Evolutionary conservation across 1,140 invertebrate genomes (phyloP), one percentile per base, ranked within the genome.

Genomic region (Sminthurides bifidus): DNA sequence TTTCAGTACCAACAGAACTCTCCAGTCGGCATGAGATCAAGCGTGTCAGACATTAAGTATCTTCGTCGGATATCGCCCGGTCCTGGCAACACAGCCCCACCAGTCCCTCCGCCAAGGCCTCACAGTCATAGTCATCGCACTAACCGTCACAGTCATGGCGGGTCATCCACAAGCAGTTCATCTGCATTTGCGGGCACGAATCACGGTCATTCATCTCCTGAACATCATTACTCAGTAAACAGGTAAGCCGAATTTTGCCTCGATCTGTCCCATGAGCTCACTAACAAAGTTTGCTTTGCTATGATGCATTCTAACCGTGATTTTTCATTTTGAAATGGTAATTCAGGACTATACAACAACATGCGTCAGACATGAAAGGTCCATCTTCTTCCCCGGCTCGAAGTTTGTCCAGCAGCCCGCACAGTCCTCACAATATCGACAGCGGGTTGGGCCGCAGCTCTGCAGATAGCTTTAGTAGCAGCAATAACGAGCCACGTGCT

Each of bases 381-480:
- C 58, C 37, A 48, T 48, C 44, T 12, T 48, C 44, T 48, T 48
- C 44, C 12, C 44, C 44, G 12, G 44, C 21, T 10, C 41, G 58
- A 40, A 64, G 62, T 51, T 44, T 64, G n/a, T 64, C 62, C 5
- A 60, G 58, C 35, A 64, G 62, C 41, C 62, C 62, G 15, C 61
- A 63, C 29, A 60, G 58, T 55, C 61, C 61, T 14, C 59, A 64
- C 24, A 50, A 50, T 51, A 56, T 61, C 30, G 62, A 64, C 31
- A 55, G 51, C 30, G 62, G 62, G 2, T 40, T 64, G 15, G 62
- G 62, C 17, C 52, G 62, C 15, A 60, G 58, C 37, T 60, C 58
- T 26, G 62, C 62, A 21, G 62, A 64, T 41, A 64, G 62, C 40
- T 60, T 59, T 30, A 64, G 58, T 33, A 31, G 43, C 17, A 48